Evolutionary conservation across 2,113 vertebrate genomes (phyloP), one percentile per base, ranked within the genome.

Genomic region (Oreotragus oreotragus): DNA sequence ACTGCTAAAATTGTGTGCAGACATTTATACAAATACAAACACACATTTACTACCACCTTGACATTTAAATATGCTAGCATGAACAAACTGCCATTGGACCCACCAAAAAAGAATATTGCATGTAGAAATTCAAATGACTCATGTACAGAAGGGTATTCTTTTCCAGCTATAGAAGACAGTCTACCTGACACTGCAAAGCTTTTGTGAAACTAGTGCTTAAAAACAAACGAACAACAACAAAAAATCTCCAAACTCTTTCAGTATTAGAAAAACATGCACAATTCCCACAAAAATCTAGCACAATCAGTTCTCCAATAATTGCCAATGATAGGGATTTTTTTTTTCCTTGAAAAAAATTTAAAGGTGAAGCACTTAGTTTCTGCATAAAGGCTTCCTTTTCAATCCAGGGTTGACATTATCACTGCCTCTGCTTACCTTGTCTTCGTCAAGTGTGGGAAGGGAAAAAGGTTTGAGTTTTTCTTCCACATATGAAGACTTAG

Each of bases 21-120:
- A 83, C 77, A 49, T 83, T 95, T 84, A 93, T 47, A 81, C 53
- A 92, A 53, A 89, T 53, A 97, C 11, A 92, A 92, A 91, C 28
- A 95, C 25, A 81, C 28, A 62, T 90, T 96, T 89, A 81, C 80
- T 90, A 77, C 76, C 36, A 88, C 86, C 33, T 92, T 97, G 53
- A 91, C 25, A 84, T 92, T 97, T 97, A 96, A 98, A 92, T 84
- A 90, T 79, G 62, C n/a, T 89, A 83, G 84, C 45, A 89, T 8
- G 83, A 96, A 96, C 66, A 96, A 90, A 92, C 33, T 85, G 85
- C 90, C 49, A 57, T 9, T 95, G 92, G 53, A 84, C 47, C 30
- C 39, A 88, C 49, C 43, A 58, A 55, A 73, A 86, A 7, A 86
- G 89, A 96, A 90, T 93, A 87, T 49, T 83, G 87, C 73, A 79